phyloP scores from a whole-genome alignment of 2,888 invertebrate species.

The Lithophane semibrunnea region DNA sequence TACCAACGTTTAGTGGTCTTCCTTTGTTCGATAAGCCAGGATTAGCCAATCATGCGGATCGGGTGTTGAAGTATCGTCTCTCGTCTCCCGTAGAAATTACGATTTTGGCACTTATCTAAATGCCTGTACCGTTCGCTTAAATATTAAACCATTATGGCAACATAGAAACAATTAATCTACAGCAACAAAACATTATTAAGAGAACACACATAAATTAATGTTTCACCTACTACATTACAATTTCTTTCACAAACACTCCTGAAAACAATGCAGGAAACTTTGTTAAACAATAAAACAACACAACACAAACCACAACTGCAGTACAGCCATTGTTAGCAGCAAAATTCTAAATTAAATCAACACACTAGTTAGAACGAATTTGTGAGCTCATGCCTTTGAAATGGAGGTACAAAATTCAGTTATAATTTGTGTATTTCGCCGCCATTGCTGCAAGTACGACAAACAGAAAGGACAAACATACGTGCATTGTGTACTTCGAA shows the following conservation, averaged over 20 bases:
- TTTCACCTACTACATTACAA: background rate
- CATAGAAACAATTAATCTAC: background rate
- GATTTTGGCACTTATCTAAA: background rate
- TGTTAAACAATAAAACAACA: conserved; percentile 33
- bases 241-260: conserved; percentile 21
- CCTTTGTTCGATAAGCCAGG: background rate
- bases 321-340: conserved; percentile 51
- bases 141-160: background rate
- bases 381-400: conserved; percentile 68
- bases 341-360: conserved; percentile 65
- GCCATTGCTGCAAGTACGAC: conserved; percentile 71
- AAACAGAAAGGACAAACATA: conserved; percentile 84
- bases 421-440: conserved; percentile 81
- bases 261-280: conserved; percentile 29
- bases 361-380: conserved; percentile 68
- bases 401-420: conserved; percentile 81
- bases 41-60: background rate
- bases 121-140: background rate
- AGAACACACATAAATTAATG: background rate
- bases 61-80: background rate
- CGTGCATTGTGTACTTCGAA: conserved; percentile 76
- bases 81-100: background rate
- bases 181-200: background rate
- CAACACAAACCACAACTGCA: conserved; percentile 28
- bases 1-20: background rate